Conservation (phyloP, 2,797 vertebrate species). For the Tapera naevia region DNA sequence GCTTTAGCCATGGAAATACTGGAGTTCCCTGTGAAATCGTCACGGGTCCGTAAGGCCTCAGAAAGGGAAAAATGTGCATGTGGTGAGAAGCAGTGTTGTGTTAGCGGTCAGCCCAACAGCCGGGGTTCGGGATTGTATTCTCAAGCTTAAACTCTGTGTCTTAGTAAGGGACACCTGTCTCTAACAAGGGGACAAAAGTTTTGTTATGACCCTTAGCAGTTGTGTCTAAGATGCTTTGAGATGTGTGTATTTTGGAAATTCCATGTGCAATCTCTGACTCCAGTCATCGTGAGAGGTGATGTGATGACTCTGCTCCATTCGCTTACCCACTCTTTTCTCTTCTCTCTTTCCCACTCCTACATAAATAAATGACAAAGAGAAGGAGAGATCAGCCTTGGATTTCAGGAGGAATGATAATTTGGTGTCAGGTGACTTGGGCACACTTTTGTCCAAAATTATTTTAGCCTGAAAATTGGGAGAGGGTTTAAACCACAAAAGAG, state of each 20-base stretch:
- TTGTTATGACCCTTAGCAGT: not conserved
- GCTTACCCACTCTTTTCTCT: not conserved
- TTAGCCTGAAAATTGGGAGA: not conserved
- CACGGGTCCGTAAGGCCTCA: not conserved
- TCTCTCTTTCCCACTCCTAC: not conserved
- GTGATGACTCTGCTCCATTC: not conserved
- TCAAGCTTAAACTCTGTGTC: not conserved
- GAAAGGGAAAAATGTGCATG: rapidly evolving
- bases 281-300: rapidly evolving
- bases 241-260: not conserved
- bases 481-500: not conserved
- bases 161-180: not conserved
- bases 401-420: not conserved
- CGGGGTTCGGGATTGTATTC: not conserved
- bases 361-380: not conserved
- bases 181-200: not conserved
- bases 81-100: rapidly evolving
- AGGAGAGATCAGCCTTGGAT: not conserved
- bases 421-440: not conserved
- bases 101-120: rapidly evolving
- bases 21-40: not conserved
- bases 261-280: not conserved
- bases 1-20: rapidly evolving
- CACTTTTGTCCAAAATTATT: not conserved
- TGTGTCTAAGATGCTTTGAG: not conserved